phyloP scores from a whole-genome alignment of 2,797 vertebrate genomes.

The Acanthurus leucopareius region DNA sequence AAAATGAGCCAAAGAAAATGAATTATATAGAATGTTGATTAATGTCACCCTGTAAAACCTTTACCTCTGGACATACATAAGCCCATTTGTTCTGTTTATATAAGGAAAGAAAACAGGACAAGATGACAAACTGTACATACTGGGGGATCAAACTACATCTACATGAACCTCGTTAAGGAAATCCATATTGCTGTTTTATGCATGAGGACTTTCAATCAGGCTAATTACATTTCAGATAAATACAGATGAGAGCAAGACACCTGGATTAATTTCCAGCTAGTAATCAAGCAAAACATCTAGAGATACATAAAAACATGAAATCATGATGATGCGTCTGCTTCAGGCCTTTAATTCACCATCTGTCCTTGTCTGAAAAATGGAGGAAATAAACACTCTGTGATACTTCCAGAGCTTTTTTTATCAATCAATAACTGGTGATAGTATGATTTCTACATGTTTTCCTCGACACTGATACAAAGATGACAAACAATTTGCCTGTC shows the following conservation, averaged over 20 bases:
- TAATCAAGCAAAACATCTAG: conserved; percentile 53
- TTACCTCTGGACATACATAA: not conserved
- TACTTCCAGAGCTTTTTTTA: conserved; percentile 1
- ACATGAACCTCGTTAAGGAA: conserved; percentile 43
- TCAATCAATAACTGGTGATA: conserved; percentile 15
- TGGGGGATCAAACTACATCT: conserved; percentile 33
- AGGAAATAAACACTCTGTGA: conserved; percentile 2
- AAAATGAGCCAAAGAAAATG: not conserved
- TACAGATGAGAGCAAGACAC: conserved; percentile 49
- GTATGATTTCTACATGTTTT: conserved; percentile 15
- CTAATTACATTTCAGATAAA: conserved; percentile 69
- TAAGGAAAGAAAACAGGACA: not conserved
- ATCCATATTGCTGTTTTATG: conserved; percentile 55
- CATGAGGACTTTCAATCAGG: conserved; percentile 72
- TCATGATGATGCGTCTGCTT: conserved; percentile 44
- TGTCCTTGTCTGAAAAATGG: conserved; percentile 29
- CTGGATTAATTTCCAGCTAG: conserved; percentile 53
- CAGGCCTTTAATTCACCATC: conserved; percentile 46
- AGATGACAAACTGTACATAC: not conserved
- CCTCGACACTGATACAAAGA: conserved; percentile 29
- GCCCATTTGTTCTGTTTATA: not conserved
- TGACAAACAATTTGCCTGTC: conserved; percentile 27
- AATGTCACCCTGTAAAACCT: not conserved
- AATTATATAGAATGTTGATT: not conserved
- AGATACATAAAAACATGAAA: conserved; percentile 68